phyloP scores from a whole-genome alignment of 2,888 invertebrate genomes.

The Apamea crenata region DNA sequence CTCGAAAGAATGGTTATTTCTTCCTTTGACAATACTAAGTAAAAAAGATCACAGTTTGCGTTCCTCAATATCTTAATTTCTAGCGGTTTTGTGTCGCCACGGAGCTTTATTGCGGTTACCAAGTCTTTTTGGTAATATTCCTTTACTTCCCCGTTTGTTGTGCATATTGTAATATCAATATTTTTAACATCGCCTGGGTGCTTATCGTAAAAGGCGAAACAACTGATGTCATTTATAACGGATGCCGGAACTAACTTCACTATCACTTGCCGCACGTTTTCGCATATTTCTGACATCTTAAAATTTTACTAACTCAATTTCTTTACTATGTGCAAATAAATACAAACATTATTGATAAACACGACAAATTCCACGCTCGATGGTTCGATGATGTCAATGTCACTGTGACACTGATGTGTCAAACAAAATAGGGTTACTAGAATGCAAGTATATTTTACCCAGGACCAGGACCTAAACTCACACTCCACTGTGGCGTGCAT shows the following conservation, averaged over 20 bases:
- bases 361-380: background rate
- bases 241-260: slow-evolving; percentile 76
- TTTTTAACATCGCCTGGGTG: slow-evolving; percentile 78
- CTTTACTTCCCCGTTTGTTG: slow-evolving; percentile 77
- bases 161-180: slow-evolving; percentile 81
- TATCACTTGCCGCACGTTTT: slow-evolving; percentile 74
- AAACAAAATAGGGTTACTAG: slow-evolving; percentile 29
- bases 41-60: slow-evolving; percentile 77
- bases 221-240: slow-evolving; percentile 73
- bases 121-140: slow-evolving; percentile 80
- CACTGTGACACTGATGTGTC: slow-evolving; percentile 4
- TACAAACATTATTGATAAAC: background rate
- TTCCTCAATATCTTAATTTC: slow-evolving; percentile 80
- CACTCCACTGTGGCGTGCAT: no score
- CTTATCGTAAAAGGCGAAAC: slow-evolving; percentile 82
- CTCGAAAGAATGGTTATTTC: slow-evolving; percentile 78
- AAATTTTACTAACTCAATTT: background rate
- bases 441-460: background rate
- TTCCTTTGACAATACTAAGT: slow-evolving; percentile 73
- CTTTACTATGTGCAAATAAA: background rate
- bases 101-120: slow-evolving; percentile 71
- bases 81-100: slow-evolving; percentile 54
- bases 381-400: background rate
- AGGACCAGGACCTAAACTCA: background rate
- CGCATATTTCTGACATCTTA: slow-evolving; percentile 65